A percentile compares a stretch with the other conserved stretches of the same genome.
Evolutionary conservation across 2,113 vertebrate genomes (phyloP).

Genomic region (Dicentrarchus labrax): DNA sequence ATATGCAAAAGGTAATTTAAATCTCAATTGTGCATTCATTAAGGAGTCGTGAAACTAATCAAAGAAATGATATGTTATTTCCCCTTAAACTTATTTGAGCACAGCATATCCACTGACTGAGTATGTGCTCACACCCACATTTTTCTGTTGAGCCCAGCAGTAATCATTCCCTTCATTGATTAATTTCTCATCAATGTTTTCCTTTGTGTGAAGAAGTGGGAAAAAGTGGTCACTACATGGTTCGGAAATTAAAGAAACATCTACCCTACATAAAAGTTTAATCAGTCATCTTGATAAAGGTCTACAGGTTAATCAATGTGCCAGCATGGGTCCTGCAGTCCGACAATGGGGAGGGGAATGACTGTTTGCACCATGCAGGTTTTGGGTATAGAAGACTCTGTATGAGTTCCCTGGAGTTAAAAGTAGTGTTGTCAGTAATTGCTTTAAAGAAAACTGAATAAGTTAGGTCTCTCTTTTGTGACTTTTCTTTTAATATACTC

Average conservation of each 20-base stretch:
- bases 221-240: slow-evolving; percentile 24
- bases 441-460: slow-evolving; percentile 13
- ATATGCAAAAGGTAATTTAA: slow-evolving; percentile 37
- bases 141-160: slow-evolving; percentile 14
- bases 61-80: no score
- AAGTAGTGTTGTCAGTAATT: slow-evolving; percentile 39
- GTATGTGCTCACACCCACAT: not conserved
- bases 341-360: slow-evolving; percentile 17
- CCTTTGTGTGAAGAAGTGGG: slow-evolving; percentile 41
- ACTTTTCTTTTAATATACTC: slow-evolving; percentile 5
- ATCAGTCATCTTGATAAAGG: slow-evolving; percentile 66
- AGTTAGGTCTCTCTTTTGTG: not conserved
- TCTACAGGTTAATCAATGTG: slow-evolving; percentile 72
- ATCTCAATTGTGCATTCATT: not conserved
- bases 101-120: not conserved
- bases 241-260: slow-evolving; percentile 51
- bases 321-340: slow-evolving; percentile 32
- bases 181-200: slow-evolving; percentile 44
- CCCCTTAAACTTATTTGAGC: not conserved
- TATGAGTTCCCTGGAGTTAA: slow-evolving; percentile 44
- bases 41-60: not conserved
- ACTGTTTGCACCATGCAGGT: slow-evolving; percentile 30
- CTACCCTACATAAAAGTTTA: slow-evolving; percentile 57
- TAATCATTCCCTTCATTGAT: slow-evolving; percentile 30
- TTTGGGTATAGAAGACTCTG: slow-evolving; percentile 13